A percentile compares a stretch with the other conserved stretches of the same genome.
phyloP scores from a whole-genome alignment of 37 sponge, comb jelly and placozoan genomes.

The Ephydatia muelleri region DNA sequence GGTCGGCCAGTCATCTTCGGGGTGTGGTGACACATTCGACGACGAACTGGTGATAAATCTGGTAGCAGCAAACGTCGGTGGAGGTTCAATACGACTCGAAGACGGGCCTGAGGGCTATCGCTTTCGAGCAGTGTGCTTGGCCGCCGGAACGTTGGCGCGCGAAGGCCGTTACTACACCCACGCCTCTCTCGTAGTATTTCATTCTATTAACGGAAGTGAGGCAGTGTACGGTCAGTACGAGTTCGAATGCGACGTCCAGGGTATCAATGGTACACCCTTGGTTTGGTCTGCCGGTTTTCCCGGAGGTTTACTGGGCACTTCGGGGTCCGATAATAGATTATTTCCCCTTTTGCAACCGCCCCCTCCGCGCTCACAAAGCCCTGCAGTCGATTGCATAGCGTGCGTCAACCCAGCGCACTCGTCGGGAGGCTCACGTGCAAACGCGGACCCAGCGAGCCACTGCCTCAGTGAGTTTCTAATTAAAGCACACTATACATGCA shows the following conservation, averaged over 20 bases:
- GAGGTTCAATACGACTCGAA: background rate
- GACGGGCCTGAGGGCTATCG: background rate
- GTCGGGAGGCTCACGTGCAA: background rate
- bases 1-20: background rate
- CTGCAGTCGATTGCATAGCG: background rate
- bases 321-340: background rate
- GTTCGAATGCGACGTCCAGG: background rate
- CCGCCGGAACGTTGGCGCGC: background rate
- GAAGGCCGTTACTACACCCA: background rate
- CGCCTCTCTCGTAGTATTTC: background rate
- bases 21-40: background rate
- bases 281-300: background rate
- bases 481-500: background rate
- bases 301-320: background rate
- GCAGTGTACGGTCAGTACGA: background rate
- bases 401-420: background rate
- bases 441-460: background rate
- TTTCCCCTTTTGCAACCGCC: background rate
- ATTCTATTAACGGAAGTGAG: background rate
- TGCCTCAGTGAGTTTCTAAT: background rate
- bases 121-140: background rate
- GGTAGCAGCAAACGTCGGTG: background rate
- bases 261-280: background rate
- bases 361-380: background rate
- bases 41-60: conserved; percentile 6